phyloP scores from a whole-genome alignment of 2,888 invertebrate species.

The Germaria angustata region DNA sequence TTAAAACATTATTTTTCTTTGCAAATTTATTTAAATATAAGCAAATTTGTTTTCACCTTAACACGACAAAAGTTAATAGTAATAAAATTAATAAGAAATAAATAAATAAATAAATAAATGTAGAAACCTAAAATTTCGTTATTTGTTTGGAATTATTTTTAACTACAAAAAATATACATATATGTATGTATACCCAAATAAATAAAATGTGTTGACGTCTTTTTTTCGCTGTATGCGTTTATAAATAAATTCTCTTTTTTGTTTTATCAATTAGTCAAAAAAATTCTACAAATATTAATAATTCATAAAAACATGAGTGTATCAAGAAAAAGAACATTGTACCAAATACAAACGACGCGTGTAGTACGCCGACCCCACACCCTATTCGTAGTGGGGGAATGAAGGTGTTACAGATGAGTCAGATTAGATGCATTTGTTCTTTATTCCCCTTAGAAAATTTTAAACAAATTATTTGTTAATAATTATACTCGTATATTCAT shows the following conservation, averaged over 20 bases:
- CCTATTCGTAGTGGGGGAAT: background rate
- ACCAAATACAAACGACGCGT: background rate
- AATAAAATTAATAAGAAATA: background rate
- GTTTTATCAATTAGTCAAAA: background rate
- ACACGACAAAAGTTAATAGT: background rate
- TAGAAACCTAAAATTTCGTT: background rate
- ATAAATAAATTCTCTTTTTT: background rate
- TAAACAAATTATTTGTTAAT: constrained; percentile 43
- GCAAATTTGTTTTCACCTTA: background rate
- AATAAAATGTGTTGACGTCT: constrained; percentile 9
- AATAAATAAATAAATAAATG: no score
- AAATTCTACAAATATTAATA: background rate
- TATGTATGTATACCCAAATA: no score
- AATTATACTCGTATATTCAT: no score
- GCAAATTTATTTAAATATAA: background rate
- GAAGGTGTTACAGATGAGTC: background rate
- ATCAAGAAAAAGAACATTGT: background rate
- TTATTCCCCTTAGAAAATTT: background rate
- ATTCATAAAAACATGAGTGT: background rate
- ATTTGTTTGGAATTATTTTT: background rate
- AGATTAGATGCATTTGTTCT: background rate
- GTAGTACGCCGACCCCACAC: constrained; percentile 8
- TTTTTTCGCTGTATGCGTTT: background rate
- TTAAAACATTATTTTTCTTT: background rate
- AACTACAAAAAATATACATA: background rate